These are phyloP conservation scores for Urophycis tenuis DNA, from an alignment of 2,797 vertebrate genomes.

Conservation along the genomic window DNA sequence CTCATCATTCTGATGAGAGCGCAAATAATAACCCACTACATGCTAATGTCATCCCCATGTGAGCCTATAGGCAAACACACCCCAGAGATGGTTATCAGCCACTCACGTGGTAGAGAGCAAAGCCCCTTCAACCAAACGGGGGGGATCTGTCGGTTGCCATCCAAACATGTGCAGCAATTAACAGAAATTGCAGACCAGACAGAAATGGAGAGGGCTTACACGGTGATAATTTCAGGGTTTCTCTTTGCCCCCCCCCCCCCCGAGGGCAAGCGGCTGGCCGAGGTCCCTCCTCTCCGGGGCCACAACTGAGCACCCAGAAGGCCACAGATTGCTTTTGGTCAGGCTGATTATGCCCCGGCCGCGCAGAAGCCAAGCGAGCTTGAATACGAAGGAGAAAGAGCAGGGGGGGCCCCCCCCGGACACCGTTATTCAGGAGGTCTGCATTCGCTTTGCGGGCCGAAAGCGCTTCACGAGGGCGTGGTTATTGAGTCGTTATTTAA, in stretches of 20 bases:
- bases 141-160: slow-evolving; percentile 25
- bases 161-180: slow-evolving; percentile 46
- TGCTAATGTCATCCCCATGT: neutral
- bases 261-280: slow-evolving; percentile 32
- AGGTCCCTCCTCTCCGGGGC: slow-evolving; percentile 28
- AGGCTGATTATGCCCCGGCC: slow-evolving; percentile 42
- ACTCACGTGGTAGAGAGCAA: neutral
- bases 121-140: slow-evolving; percentile 26
- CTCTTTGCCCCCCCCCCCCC: slow-evolving; percentile 34
- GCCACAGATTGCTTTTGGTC: slow-evolving; percentile 42
- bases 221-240: slow-evolving; percentile 54
- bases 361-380: slow-evolving; percentile 41
- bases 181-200: slow-evolving; percentile 44
- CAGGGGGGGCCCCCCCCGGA: slow-evolving; percentile 30
- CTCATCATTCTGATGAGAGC: neutral
- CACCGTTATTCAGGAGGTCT: slow-evolving; percentile 43
- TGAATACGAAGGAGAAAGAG: slow-evolving; percentile 12
- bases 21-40: neutral
- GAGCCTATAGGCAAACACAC: neutral
- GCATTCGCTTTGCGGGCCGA: neutral
- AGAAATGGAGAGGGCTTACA: slow-evolving; percentile 42
- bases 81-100: neutral
- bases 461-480: neutral
- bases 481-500: neutral
- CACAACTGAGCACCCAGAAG: slow-evolving; percentile 51